These are phyloP conservation scores for Odontesthes bonariensis DNA, from an alignment of 2,113 vertebrate genomes.

Conservation along the genomic window DNA sequence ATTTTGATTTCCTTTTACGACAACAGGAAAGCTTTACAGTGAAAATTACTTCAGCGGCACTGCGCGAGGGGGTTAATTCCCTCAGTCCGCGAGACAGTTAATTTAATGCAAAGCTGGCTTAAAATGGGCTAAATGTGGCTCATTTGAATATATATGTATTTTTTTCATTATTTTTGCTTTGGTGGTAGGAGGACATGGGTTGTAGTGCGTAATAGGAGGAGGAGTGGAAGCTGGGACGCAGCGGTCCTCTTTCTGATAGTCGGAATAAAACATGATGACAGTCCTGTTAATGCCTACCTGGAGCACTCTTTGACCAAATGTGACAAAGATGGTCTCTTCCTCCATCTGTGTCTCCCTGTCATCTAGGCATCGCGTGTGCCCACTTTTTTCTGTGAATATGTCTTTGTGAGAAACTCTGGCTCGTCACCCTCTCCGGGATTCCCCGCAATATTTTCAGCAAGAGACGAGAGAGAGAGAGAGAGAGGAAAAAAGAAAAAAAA, in stretches of 20 bases:
- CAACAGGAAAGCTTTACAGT: conserved; percentile 2
- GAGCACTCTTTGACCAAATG: conserved; percentile 57
- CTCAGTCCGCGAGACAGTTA: background rate
- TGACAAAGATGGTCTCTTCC: conserved; percentile 75
- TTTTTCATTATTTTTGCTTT: conserved; percentile 45
- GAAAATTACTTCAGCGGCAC: conserved; percentile 9
- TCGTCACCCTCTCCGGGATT: conserved; percentile 81
- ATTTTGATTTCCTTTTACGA: conserved; percentile 25
- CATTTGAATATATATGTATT: conserved; percentile 20
- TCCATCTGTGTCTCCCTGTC: conserved; percentile 75
- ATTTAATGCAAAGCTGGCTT: background rate
- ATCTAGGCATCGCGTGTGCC: conserved; percentile 80
- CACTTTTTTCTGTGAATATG: conserved; percentile 76
- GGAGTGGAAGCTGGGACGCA: conserved; percentile 74
- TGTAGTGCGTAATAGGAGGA: conserved; percentile 75
- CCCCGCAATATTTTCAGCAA: conserved; percentile 76
- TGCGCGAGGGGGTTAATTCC: conserved; percentile 3
- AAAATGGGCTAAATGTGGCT: background rate
- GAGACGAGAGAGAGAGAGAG: conserved; percentile 59
- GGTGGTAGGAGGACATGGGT: conserved; percentile 69
- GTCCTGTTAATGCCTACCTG: conserved; percentile 68
- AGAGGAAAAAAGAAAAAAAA: background rate
- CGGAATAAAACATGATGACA: conserved; percentile 78
- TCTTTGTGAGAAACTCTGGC: conserved; percentile 78
- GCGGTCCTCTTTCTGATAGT: conserved; percentile 71